Conservation (phyloP, 2,113 vertebrate genomes). For the Festucalex cinctus region DNA sequence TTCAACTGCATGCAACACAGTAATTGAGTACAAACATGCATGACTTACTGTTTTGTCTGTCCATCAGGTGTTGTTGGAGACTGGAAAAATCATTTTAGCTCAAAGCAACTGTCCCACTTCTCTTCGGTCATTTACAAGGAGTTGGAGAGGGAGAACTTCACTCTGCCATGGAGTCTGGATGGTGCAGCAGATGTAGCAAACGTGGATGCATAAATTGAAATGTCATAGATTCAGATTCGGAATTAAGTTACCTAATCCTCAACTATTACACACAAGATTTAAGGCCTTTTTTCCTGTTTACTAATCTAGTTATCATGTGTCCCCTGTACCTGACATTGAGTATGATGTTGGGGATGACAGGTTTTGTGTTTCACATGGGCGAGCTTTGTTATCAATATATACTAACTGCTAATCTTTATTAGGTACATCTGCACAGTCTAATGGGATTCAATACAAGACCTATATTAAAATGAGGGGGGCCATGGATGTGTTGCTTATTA, state of each 20-base stretch:
- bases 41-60: slow-evolving; percentile 9
- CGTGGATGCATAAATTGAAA: neutral
- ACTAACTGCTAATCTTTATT: neutral
- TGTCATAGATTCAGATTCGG: neutral
- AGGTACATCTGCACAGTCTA: neutral
- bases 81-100: slow-evolving; percentile 78
- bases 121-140: slow-evolving; percentile 61
- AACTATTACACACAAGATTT: neutral
- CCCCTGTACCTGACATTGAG: neutral
- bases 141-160: slow-evolving; percentile 57
- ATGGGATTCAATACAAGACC: neutral
- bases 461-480: neutral
- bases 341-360: neutral
- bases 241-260: neutral
- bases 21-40: neutral
- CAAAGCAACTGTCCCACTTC: slow-evolving; percentile 67
- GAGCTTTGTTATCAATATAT: neutral
- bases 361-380: neutral
- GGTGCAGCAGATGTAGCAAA: slow-evolving; percentile 10
- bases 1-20: neutral
- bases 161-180: slow-evolving; percentile 63
- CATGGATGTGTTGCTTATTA: neutral
- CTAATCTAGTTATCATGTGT: too few species aligned
- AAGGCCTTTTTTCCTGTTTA: neutral
- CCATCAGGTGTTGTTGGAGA: slow-evolving; percentile 73